Evolutionary conservation across 2,797 vertebrate species (phyloP), one percentile per base, ranked within the genome.

Genomic region (Rhincodon typus): DNA sequence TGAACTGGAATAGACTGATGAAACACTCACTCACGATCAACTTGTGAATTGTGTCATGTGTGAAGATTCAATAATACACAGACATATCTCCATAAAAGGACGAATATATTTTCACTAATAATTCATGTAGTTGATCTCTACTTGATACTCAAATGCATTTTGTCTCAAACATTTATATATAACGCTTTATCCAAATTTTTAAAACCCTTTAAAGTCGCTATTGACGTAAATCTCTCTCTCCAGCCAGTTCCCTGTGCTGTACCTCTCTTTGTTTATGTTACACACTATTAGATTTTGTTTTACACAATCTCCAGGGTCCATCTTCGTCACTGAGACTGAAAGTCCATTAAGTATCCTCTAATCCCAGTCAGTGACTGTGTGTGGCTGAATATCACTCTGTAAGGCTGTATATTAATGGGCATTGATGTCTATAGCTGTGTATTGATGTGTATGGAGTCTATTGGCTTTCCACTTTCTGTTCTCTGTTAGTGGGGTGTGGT

Each of bases 401-500:
- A 95, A 53, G 69, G 46, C 96, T 96, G 96, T 96, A 97, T 96
- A 95, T 46, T 87, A 94, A 95, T 72, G 62, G 62, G 50, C 57
- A 96, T 94, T 66, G 94, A 95, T 97, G 96, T 96, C 77, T 95
- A 95, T 95, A 95, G 77, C 77, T 67, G 96, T 96, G 96, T 96
- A 96, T 96, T 97, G 97, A 96, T 96, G 96, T 96, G 96, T 96
- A 97, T 97, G 96, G 97, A 77, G 42, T 95, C 94, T 95, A 95
- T 95, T 95, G 94, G 70, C 94, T 95, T 95, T 77, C 72, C 94
- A 95, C 97, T 96, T 97, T 97, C 97, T 97, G 94, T 97, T 97
- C 97, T 97, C 96, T 97, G 97, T 97, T 74, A 95, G 97, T 96
- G 98, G 97, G 97, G 97, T 98, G 98, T 98, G 98, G 97, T 97